These are phyloP conservation scores for Astyanax mexicanus DNA, from an alignment of 2,797 vertebrate species.

Conservation along the genomic window DNA sequence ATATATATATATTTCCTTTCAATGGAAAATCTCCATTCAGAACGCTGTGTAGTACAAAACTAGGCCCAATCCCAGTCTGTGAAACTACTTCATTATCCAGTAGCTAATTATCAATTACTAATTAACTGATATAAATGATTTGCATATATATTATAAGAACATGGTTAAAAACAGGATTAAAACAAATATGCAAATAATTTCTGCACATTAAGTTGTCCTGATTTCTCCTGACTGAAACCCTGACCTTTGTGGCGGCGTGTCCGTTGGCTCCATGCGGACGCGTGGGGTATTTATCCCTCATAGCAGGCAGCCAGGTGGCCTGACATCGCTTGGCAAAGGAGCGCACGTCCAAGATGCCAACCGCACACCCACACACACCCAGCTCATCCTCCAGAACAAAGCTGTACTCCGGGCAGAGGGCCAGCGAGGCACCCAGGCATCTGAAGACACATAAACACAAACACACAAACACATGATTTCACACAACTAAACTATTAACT, in stretches of 20 bases:
- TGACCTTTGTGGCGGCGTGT: slow-evolving; percentile 61
- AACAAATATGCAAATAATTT: too few relatives aligned
- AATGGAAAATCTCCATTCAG: too few relatives aligned
- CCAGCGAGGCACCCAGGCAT: slow-evolving; percentile 83
- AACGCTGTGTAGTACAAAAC: too few relatives aligned
- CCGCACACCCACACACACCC: slow-evolving; percentile 81
- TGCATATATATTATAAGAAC: too few relatives aligned
- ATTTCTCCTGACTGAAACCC: not conserved
- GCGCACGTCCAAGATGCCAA: slow-evolving; percentile 81
- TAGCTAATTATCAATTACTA: not conserved
- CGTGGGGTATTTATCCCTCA: slow-evolving; percentile 83
- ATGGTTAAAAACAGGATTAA: too few relatives aligned
- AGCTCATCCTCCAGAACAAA: slow-evolving; percentile 87
- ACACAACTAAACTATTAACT: not conserved
- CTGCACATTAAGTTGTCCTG: not conserved
- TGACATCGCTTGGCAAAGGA: slow-evolving; percentile 82
- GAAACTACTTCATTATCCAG: too few relatives aligned
- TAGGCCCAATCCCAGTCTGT: too few relatives aligned
- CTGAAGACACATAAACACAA: slow-evolving; percentile 62
- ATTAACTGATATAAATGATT: too few relatives aligned
- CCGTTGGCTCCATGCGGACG: slow-evolving; percentile 56
- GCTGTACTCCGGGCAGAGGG: slow-evolving; percentile 84
- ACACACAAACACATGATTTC: not conserved
- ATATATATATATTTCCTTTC: too few relatives aligned
- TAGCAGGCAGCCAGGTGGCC: slow-evolving; percentile 82